These are phyloP conservation scores for Polyergus mexicanus DNA, from an alignment of 1,140 invertebrate species.

Conservation along the genomic window DNA sequence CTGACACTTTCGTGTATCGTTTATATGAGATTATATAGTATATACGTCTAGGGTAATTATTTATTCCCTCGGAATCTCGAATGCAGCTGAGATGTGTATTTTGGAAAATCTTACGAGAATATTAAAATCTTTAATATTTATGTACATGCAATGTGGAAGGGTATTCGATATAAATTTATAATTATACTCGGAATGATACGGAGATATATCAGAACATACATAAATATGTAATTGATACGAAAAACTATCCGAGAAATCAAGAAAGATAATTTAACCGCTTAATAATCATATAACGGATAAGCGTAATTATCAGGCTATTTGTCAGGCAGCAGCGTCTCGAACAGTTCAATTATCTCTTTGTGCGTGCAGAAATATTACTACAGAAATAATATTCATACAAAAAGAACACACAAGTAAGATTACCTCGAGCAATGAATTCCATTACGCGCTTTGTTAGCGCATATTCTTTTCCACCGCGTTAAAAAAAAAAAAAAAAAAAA, in stretches of 20 bases:
- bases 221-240: neutral
- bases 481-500: slow-evolving; percentile 35
- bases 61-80: slow-evolving; percentile 14
- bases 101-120: slow-evolving; percentile 1
- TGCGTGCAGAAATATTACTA: no score
- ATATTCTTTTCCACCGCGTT: neutral
- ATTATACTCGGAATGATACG: neutral
- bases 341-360: slow-evolving; percentile 34
- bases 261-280: slow-evolving; percentile 33
- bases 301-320: slow-evolving; percentile 28
- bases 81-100: neutral
- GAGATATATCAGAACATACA: neutral
- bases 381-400: slow-evolving; percentile 1
- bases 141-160: neutral
- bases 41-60: slow-evolving; percentile 31
- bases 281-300: slow-evolving; percentile 23
- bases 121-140: neutral
- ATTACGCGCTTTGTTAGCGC: slow-evolving; percentile 26
- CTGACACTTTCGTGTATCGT: slow-evolving; percentile 11
- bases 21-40: slow-evolving; percentile 16
- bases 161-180: neutral
- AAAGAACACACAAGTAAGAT: slow-evolving; percentile 39
- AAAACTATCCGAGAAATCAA: slow-evolving; percentile 27
- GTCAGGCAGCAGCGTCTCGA: neutral
- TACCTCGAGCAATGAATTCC: slow-evolving; percentile 11